Evolutionary conservation across 1,140 invertebrate species (phyloP).

Genomic region (Harlomillsia oculata): DNA sequence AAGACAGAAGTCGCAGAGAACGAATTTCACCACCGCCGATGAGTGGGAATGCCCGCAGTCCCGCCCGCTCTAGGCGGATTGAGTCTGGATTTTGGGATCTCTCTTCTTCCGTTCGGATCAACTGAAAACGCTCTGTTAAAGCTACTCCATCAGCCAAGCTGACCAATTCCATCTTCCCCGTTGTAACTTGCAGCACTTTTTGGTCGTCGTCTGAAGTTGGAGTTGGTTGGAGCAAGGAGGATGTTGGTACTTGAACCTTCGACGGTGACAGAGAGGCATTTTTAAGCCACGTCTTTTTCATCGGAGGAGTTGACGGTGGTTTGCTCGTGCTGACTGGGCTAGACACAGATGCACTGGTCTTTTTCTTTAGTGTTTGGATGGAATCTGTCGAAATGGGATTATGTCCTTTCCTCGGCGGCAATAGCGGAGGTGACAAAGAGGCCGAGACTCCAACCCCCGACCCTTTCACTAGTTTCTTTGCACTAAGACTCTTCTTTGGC

Average conservation of each 20-base stretch:
- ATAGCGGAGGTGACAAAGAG: not conserved
- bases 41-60: constrained; percentile 63
- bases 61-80: constrained; percentile 63
- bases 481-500: constrained; percentile 21
- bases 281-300: too few relatives aligned
- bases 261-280: too few relatives aligned
- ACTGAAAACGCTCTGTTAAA: constrained; percentile 43
- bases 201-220: not conserved
- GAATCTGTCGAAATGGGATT: too few relatives aligned
- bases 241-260: too few relatives aligned
- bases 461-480: constrained; percentile 13
- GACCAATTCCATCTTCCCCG: not conserved
- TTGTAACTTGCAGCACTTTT: too few relatives aligned
- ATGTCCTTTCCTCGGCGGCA: too few relatives aligned
- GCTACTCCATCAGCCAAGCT: too few relatives aligned
- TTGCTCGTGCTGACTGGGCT: too few relatives aligned
- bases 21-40: constrained; percentile 56
- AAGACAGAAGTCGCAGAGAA: constrained; percentile 61
- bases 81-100: constrained; percentile 64
- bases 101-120: constrained; percentile 54
- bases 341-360: too few relatives aligned
- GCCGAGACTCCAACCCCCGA: not conserved
- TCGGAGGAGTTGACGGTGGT: too few relatives aligned
- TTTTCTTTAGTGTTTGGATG: too few relatives aligned
- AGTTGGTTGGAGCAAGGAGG: not conserved